Evolutionary conservation across 2,888 invertebrate species (phyloP).

Genomic region (Suillia variegata): DNA sequence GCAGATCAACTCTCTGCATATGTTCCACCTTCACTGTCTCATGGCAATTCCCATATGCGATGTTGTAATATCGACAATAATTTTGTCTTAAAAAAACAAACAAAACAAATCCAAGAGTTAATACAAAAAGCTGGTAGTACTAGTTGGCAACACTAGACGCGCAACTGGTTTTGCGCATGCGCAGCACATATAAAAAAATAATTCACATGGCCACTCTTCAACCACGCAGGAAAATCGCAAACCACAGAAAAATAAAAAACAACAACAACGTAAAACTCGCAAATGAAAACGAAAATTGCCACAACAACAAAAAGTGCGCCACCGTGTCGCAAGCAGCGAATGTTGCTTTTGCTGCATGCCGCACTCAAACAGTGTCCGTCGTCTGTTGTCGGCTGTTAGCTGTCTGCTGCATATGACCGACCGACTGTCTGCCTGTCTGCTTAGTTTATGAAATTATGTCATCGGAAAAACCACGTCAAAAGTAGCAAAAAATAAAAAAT

Average conservation of each 20-base stretch:
- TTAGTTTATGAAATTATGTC: conserved; percentile 44
- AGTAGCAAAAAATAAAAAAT: too few relatives aligned
- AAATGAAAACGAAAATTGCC: neutral
- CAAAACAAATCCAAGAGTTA: too few relatives aligned
- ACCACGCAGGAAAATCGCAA: neutral
- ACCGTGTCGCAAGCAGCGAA: conserved; percentile 44
- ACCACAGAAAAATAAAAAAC: too few relatives aligned
- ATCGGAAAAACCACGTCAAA: conserved; percentile 43
- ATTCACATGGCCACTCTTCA: conserved; percentile 3
- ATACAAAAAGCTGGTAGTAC: conserved; percentile 11
- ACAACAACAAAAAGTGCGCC: neutral
- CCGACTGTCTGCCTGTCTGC: neutral
- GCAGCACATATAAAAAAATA: neutral
- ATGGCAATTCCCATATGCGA: too few relatives aligned
- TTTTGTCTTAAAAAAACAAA: neutral
- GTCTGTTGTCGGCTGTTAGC: too few relatives aligned
- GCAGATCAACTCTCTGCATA: too few relatives aligned
- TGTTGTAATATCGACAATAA: neutral
- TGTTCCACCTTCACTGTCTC: too few relatives aligned
- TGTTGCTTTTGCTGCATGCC: conserved; percentile 21
- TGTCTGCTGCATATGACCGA: neutral
- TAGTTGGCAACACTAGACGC: conserved; percentile 5
- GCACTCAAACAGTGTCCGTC: too few relatives aligned
- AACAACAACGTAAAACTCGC: too few relatives aligned
- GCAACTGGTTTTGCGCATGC: conserved; percentile 11